Percentiles rank a stretch among this genome's conserved stretches.
phyloP scores from a whole-genome alignment of 2,888 invertebrate genomes.

The Mimumesa dahlbomi region DNA sequence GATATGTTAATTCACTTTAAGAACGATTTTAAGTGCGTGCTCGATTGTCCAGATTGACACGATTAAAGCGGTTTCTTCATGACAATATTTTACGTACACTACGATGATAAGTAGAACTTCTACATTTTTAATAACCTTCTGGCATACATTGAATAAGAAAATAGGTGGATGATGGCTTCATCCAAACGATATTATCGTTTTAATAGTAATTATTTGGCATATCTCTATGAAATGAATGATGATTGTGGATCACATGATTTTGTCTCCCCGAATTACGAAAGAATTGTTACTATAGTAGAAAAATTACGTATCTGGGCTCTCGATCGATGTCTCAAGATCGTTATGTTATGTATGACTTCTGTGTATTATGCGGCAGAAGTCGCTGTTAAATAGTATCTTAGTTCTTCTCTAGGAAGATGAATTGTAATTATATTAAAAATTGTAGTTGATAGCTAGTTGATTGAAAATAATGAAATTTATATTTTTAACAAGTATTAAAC shows the following conservation, averaged over 20 bases:
- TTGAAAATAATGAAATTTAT: constrained; percentile 75
- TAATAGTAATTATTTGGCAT: constrained; percentile 60
- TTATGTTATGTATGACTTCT: constrained; percentile 58
- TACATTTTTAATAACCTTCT: no score
- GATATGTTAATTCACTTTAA: constrained; percentile 44
- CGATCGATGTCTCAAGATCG: constrained; percentile 54
- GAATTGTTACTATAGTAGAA: constrained; percentile 43
- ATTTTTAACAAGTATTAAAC: constrained; percentile 77
- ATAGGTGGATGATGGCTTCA: background rate
- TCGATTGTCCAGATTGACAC: constrained; percentile 38
- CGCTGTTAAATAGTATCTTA: constrained; percentile 68
- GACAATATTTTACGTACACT: background rate
- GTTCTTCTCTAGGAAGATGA: constrained; percentile 59
- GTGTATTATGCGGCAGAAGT: constrained; percentile 35
- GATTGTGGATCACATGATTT: constrained; percentile 27
- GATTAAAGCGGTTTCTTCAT: background rate
- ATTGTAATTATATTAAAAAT: constrained; percentile 68
- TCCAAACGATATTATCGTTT: constrained; percentile 6
- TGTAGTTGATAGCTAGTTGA: constrained; percentile 62
- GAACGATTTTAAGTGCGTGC: constrained; percentile 44
- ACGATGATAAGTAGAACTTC: no score
- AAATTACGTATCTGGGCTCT: constrained; percentile 49
- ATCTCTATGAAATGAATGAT: constrained; percentile 62
- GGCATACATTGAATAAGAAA: background rate
- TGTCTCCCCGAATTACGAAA: constrained; percentile 20